phyloP scores from a whole-genome alignment of 2,888 invertebrate species.

The Eilema depressum region DNA sequence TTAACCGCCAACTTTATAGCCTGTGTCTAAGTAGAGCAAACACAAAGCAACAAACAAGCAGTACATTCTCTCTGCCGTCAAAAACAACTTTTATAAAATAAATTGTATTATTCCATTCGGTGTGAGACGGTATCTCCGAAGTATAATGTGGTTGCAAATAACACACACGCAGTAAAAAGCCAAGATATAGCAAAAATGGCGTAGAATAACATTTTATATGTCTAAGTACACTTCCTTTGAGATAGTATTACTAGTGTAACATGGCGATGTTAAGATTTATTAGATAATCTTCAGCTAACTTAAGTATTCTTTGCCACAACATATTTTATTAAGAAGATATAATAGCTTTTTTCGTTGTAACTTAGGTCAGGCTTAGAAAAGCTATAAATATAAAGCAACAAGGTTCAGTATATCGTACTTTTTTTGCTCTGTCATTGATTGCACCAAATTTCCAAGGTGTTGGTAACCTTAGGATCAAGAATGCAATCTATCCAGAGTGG shows the following conservation, averaged over 20 bases:
- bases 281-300: not conserved
- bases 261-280: constrained; percentile 18
- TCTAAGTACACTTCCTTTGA: constrained; percentile 20
- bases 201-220: constrained; percentile 17
- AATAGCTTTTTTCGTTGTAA: not conserved
- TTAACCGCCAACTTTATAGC: constrained; percentile 52
- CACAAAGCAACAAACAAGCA: constrained; percentile 71
- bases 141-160: constrained; percentile 47
- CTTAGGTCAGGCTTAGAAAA: not conserved
- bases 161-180: constrained; percentile 42
- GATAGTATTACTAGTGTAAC: constrained; percentile 3
- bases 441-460: too few relatives aligned
- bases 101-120: constrained; percentile 74
- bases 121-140: constrained; percentile 46
- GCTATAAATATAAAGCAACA: not conserved
- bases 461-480: too few relatives aligned
- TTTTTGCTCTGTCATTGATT: too few relatives aligned
- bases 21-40: constrained; percentile 57
- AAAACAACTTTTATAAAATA: constrained; percentile 79
- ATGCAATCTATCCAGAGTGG: too few relatives aligned
- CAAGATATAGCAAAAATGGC: constrained; percentile 22
- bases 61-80: constrained; percentile 73
- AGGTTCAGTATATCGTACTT: not conserved
- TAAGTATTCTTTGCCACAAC: not conserved
- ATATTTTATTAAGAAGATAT: not conserved